Conservation (phyloP, 2,113 vertebrate genomes). For the Actenoides lindsayi region DNA sequence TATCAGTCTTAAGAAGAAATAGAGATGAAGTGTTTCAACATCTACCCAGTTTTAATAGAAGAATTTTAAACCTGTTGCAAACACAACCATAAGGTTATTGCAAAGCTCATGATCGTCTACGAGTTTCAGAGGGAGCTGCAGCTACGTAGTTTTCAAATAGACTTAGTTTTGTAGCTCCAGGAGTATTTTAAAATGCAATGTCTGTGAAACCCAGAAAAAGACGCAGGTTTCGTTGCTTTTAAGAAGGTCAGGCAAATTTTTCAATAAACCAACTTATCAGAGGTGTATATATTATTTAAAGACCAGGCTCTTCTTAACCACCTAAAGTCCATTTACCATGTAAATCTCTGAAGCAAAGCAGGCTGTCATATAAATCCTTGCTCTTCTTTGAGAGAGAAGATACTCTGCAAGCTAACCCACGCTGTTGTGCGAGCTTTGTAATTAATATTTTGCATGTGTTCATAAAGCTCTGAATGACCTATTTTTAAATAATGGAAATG, state of each 20-base stretch:
- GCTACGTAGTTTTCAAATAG: not conserved
- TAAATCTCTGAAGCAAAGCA: not conserved
- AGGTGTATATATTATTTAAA: not conserved
- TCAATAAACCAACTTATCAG: not conserved
- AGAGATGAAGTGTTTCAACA: not conserved
- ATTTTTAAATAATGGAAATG: slow-evolving; percentile 9
- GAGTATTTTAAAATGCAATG: not conserved
- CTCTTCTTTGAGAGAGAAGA: not conserved
- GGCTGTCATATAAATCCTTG: not conserved
- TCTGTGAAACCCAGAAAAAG: not conserved
- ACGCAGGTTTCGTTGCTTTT: not conserved
- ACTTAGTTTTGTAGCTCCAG: not conserved
- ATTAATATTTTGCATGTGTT: not conserved
- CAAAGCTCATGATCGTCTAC: not conserved
- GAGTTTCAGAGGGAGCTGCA: not conserved
- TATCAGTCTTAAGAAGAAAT: not conserved
- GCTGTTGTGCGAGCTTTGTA: not conserved
- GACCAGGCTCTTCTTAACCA: not conserved
- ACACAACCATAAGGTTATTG: not conserved
- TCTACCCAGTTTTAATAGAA: not conserved
- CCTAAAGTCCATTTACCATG: not conserved
- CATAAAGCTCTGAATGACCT: not conserved
- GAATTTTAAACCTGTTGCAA: not conserved
- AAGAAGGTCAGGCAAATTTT: not conserved
- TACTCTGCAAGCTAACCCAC: not conserved